Evolutionary conservation across 2,113 vertebrate genomes (phyloP).

Genomic region (Etia nguti): DNA sequence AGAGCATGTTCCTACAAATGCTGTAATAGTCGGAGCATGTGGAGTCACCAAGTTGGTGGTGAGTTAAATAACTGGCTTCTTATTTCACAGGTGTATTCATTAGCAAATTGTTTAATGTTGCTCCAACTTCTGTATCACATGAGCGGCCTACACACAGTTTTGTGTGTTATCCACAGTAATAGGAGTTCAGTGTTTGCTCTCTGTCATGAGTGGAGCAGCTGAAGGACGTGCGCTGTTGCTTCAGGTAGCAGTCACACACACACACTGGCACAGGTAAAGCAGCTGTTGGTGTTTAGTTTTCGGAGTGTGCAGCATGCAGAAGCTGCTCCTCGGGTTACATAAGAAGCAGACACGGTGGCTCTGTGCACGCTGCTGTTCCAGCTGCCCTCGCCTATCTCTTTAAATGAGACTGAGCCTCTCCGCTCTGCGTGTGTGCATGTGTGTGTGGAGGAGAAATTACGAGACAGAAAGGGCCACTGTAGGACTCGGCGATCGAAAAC

Average conservation of each 20-base stretch:
- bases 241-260: background rate
- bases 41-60: background rate
- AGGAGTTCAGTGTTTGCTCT: background rate
- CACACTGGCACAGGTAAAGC: background rate
- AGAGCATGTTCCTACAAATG: background rate
- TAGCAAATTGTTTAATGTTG: background rate
- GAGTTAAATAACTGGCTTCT: background rate
- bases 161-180: background rate
- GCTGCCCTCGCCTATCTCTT: conserved; percentile 57
- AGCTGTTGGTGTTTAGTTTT: background rate
- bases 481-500: conserved; percentile 30
- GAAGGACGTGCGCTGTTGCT: background rate
- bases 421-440: conserved; percentile 20
- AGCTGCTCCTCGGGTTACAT: conserved; percentile 48
- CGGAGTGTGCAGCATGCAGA: background rate
- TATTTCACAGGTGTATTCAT: background rate
- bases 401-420: conserved; percentile 53
- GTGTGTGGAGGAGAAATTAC: conserved; percentile 40
- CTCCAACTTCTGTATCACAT: background rate
- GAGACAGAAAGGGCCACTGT: conserved; percentile 48
- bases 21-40: accelerated
- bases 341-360: conserved; percentile 28
- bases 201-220: background rate
- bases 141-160: background rate
- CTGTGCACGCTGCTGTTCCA: conserved; percentile 20